Base-by-base conservation (phyloP, 2,888 invertebrate species). In the Hermaeophaga mercurialis region DNA sequence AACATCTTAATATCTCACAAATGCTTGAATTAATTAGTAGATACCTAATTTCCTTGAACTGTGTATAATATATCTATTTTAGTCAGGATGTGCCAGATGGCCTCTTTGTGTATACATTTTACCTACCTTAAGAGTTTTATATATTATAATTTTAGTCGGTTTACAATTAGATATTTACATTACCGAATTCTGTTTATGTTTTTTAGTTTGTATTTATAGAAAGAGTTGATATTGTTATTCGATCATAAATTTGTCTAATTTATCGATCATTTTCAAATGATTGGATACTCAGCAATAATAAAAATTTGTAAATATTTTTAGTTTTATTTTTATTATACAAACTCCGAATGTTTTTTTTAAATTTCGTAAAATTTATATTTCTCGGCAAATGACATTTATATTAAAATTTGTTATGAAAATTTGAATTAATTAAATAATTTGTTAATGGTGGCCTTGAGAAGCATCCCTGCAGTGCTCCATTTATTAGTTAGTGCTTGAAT, bases 51-150 rank as follows among this genome's bases (percentile, higher is more conserved):
- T 73, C 73, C 73, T 71, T 67, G 73, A 74, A 72, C 68, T 73
- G 74, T 75, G 71, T 75, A 73, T 75, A 74, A 73, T 73, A 41
- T 73, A 75, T 73, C 75, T 75, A 75, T 76, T 76, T 75, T 74
- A 69, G 74, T 73, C 67, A 64, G 63, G 62, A 62, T 59, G 56
- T 60, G 69, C 74, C 77, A 77, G 72, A 77, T 77, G 76, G 76
- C 77, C 73, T 71, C 65, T 63, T 67, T 70, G 63, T 74, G 73
- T 75, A 76, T 75, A 76, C 74, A 76, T 72, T 74, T 43, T 72
- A 75, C 72, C 73, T 75, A 71, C 74, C 75, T 74, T 73, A 74
- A 70, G 70, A 72, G 70, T 73, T 72, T 73, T 73, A 72, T 72
- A 73, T 72, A 71, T 72, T 66, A 68, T 69, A 69, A 71, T 67